Conservation (phyloP, 2,113 vertebrate species). For the Herpailurus yagouaroundi region DNA sequence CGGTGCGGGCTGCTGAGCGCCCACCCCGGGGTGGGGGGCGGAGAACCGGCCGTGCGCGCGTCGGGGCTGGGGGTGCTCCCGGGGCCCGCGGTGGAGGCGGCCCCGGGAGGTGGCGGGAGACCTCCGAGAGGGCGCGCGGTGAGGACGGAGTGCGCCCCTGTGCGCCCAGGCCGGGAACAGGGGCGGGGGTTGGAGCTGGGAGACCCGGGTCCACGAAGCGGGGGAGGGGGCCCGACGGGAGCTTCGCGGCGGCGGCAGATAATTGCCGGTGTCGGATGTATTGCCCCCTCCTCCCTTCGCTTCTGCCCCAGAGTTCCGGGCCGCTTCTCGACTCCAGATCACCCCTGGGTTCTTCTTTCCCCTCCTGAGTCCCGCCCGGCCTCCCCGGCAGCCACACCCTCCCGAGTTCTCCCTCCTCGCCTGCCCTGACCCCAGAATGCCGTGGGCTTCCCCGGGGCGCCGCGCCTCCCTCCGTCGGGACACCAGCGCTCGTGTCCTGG, state of each 20-base stretch:
- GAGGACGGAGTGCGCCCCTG: neutral
- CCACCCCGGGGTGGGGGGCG: neutral
- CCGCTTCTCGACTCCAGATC: neutral
- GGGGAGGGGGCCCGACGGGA: neutral
- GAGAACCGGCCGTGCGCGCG: neutral
- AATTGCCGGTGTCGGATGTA: neutral
- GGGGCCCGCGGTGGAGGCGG: neutral
- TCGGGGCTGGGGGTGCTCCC: neutral
- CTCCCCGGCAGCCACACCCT: neutral
- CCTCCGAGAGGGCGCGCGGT: neutral
- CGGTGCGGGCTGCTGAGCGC: neutral
- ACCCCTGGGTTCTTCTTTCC: neutral
- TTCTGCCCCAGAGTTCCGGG: neutral
- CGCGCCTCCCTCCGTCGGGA: rapidly evolving
- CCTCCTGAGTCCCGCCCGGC: neutral
- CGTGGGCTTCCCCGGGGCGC: neutral
- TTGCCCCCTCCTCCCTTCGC: neutral
- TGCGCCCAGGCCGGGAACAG: neutral
- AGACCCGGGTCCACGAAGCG: neutral
- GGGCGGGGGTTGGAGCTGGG: neutral
- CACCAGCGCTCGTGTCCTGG: rapidly evolving
- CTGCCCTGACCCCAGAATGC: neutral
- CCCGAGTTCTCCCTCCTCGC: neutral
- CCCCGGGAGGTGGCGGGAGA: neutral
- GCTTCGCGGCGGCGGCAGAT: neutral